Evolutionary conservation across 2,113 vertebrate species (phyloP), one percentile per base, ranked within the genome.

Genomic region (Microcebus murinus): DNA sequence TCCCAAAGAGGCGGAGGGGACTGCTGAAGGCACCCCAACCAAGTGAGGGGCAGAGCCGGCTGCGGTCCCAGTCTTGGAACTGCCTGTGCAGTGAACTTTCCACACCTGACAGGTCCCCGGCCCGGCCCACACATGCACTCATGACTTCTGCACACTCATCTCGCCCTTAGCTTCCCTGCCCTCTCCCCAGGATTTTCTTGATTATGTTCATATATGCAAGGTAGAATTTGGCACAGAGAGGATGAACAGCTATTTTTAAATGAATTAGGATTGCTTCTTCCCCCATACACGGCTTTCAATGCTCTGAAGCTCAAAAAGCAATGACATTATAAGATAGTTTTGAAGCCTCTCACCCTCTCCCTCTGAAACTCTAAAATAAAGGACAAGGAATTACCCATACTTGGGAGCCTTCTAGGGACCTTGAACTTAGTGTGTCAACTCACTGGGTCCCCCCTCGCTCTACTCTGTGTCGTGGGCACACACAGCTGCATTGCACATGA

Each of bases 91-190:
- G 25, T 31, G 20, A 25, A 11, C 23, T 39, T 21, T 65, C 91
- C 25, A 48, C 2, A 1, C 6, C 0, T 2, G 12, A 29, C 14
- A 2, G 2, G 17, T 13, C 74, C 8, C 14, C 3, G 11, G 25
- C 17, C 21, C 42, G 3, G 7, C 1, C 23, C 4, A 15, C 76
- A 5, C 17, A 13, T 17, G 6, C 11, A 55, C 45, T 18, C 67
- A 14, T 13, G 23, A 70, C 42, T 29, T 39, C 8, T 6, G 25
- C 39, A 21, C 18, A 13, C 50, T 83, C 34, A 34, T 52, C 39
- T 71, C 76, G 34, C 25, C 4, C 0, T 77, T 39, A 27, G 29
- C 36, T 17, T n/a, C 36, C 20, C 5, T 10, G 14, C 21, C 12
- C 21, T 1, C 17, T 31, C 82, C 50, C 27, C n/a, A 7, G 45